Percentiles rank a stretch among this genome's conserved stretches.
Conservation (phyloP, 2,888 invertebrate genomes). For the Gymnoscelis rufifasciata region DNA sequence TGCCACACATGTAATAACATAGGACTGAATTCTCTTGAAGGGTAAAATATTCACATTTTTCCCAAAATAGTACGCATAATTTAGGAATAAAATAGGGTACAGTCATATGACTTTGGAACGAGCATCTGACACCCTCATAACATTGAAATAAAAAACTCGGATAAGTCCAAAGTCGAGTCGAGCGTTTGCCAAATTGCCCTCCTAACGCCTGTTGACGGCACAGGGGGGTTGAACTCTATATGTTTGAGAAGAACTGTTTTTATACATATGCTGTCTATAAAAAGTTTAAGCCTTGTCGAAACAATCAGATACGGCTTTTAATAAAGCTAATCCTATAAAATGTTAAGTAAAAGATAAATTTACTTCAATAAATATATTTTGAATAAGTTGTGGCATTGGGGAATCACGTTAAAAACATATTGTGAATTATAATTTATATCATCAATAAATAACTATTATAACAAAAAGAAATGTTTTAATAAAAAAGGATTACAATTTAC, state of each 20-base stretch:
- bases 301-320: too few relatives aligned
- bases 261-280: too few relatives aligned
- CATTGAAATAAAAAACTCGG: constrained; percentile 16
- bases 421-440: too few relatives aligned
- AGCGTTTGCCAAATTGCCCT: constrained; percentile 29
- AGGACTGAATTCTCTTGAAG: not conserved
- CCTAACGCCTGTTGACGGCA: constrained; percentile 29
- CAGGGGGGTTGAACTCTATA: not conserved
- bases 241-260: not conserved
- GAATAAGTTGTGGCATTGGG: too few relatives aligned
- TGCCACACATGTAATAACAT: not conserved
- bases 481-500: too few relatives aligned
- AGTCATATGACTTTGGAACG: constrained; percentile 8
- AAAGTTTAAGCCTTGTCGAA: too few relatives aligned
- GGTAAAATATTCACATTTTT: not conserved
- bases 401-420: too few relatives aligned
- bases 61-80: not conserved
- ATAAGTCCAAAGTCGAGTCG: constrained; percentile 19
- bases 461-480: too few relatives aligned
- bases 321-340: too few relatives aligned
- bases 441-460: too few relatives aligned
- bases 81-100: not conserved
- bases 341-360: too few relatives aligned
- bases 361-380: too few relatives aligned
- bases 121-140: constrained; percentile 16